Base-by-base conservation (phyloP, 2,888 invertebrate genomes). In the Epinotia ramella region DNA sequence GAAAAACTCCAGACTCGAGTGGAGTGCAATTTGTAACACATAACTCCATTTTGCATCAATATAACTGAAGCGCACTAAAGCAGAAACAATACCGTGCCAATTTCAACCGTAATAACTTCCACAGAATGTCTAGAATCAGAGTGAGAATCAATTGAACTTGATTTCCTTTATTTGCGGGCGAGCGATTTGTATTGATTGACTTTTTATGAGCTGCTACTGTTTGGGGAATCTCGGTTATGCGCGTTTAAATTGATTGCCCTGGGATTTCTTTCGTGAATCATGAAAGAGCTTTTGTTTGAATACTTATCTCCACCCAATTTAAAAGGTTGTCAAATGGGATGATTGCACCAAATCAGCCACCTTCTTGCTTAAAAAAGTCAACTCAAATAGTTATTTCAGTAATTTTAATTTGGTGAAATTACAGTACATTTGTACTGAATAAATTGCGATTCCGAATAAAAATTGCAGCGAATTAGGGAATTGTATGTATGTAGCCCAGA, bases 1-100 rank as follows among this genome's bases (percentile, higher is more conserved):
- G 88, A 90, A 91, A 91, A 93, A 88, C 83, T 85, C 80, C 83
- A 86, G 87, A 85, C 84, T 84, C 82, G 78, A 84, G 81, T 84
- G 79, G 81, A 83, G 81, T 84, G 88, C 87, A 86, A 87, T 89
- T 88, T 88, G 84, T 87, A 85, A 81, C 86, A 84, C 85, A 84
- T 87, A 88, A 88, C 85, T 88, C 79, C 74, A 81, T 87, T 69
- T 69, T 7, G 60, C 46, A 46, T 46, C 24, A 9, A 46, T 69
- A 46, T 46, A 60, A 69, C 60, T 46, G 46, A 69, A 69, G n/a
- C 46, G 59, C 20, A 46, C 44, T 60, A 69, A 59, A 9, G 44
- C 11, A 59, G n/a, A 28, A 60, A 16, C 24, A 46, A 46, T 24
- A 13, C 40, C 46, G 16, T 24, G 44, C 69, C n/a, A 60, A 18